A percentile compares a stretch with the other conserved stretches of the same genome.
phyloP scores from a whole-genome alignment of 2,113 vertebrate genomes.

The Etia nguti region DNA sequence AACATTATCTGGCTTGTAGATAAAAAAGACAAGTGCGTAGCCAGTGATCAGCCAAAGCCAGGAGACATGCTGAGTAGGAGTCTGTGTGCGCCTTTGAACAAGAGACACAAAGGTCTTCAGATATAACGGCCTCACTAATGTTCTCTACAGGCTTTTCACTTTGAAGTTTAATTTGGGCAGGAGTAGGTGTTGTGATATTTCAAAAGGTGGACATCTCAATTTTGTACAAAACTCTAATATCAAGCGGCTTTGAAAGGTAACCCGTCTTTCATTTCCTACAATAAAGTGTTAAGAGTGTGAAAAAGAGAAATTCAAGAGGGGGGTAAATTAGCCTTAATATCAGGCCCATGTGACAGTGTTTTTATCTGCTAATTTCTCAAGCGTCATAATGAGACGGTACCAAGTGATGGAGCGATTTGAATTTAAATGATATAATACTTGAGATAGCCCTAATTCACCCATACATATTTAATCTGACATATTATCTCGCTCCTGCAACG shows the following conservation, averaged over 20 bases:
- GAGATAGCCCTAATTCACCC: constrained; percentile 74
- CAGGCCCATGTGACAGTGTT: constrained; percentile 62
- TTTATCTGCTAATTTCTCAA: constrained; percentile 73
- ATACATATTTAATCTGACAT: constrained; percentile 80
- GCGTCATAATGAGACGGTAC: constrained; percentile 68
- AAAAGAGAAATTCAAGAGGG: constrained; percentile 35
- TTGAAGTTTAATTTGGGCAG: constrained; percentile 37
- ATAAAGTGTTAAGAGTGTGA: constrained; percentile 27
- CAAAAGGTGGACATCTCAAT: constrained; percentile 40
- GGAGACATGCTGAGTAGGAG: neutral
- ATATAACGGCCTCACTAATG: neutral
- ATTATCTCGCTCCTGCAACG: constrained; percentile 69
- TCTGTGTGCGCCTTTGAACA: constrained; percentile 13
- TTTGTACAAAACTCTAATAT: neutral
- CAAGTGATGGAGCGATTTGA: constrained; percentile 73
- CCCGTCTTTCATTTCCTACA: constrained; percentile 40
- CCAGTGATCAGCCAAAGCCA: neutral
- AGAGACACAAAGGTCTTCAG: constrained; percentile 25
- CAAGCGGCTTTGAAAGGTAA: constrained; percentile 31
- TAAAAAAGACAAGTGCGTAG: neutral
- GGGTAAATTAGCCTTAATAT: constrained; percentile 65
- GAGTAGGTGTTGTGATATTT: constrained; percentile 23
- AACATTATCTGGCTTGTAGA: constrained; percentile 20
- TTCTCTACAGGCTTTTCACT: constrained; percentile 1
- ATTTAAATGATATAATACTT: constrained; percentile 79